Evolutionary conservation across 1,140 invertebrate genomes (phyloP), one percentile per base, ranked within the genome.

Genomic region (Trissolcus basalis): DNA sequence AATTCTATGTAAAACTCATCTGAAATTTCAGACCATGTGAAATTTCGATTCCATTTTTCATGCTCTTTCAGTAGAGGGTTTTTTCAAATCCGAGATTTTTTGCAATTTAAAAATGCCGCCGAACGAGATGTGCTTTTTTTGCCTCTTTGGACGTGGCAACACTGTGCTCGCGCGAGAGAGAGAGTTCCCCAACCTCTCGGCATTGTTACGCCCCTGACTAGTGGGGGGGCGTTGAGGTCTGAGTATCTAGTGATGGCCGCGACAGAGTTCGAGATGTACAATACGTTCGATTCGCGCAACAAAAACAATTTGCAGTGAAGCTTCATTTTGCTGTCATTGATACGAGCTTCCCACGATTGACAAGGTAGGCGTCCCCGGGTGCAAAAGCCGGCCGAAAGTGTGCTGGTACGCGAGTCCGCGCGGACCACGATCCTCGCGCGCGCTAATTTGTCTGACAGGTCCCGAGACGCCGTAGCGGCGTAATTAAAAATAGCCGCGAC

Each of bases 211-310:
- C 54, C 69, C 69, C 69, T 72, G 49, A 12, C 54, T 43, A 54
- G 56, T 8, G 10, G 49, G 45, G 61, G 11, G 41, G 15, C 44
- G n/a, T 48, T 56, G 36, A 33, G 51, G 19, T 59, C 73, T 60
- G 72, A 43, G 49, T 73, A 63, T 56, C 47, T 58, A 71, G 74
- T 71, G 68, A 68, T 71, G 74, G 74, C 68, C 67, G 74, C 74
- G 74, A 71, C 68, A 33, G 67, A 67, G 68, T 56, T 71, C 56
- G 68, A 58, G 74, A 71, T 71, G 67, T 77, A 53, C 61, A 67
- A 67, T 63, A 77, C 55, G 74, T 71, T 63, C 13, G 51, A 53
- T 49, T 71, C 56, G 56, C 47, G 56, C 63, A 67, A 67, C 51
- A 60, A 71, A 67, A 63, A 71, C 50, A 53, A 47, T 58, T 63